Evolutionary conservation across 2,797 vertebrate genomes (phyloP), one percentile per base, ranked within the genome.

Genomic region (Myotis findleyi): DNA sequence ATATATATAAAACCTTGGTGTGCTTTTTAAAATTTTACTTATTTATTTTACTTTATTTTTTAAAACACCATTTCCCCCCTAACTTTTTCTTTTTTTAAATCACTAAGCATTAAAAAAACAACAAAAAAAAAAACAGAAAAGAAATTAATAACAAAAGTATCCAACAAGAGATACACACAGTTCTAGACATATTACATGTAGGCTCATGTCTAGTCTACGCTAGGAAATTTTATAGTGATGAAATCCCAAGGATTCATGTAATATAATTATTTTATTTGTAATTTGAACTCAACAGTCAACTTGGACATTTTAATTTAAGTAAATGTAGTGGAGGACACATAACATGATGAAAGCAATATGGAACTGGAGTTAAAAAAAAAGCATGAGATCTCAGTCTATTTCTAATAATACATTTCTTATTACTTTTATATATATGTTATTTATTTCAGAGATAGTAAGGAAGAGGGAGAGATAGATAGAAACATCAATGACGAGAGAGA

Each of bases 71-170:
- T 62, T 62, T 62, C 1, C 25, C 25, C 25, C 13, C 12, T 30
- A 30, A 5, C 21, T 47, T 16, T 25, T 30, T 73, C 27, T 75
- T 75, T 27, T 73, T 41, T 30, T 30, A 47, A 21, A 76, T 87
- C 30, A 79, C 23, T 72, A 30, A 95, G 49, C 41, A 85, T 3
- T n/a, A 87, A 51, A 84, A n/a, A 2, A 5, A 18, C 13, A 25
- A 25, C 3, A 89, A 62, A 92, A 88, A 27, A 89, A 89, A 88
- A 27, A 89, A 89, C 2, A 85, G 12, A 71, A 87, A 87, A 80
- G 8, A 30, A 47, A 89, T 72, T 71, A 89, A 62, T 57, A 69
- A 57, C 13, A 62, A 38, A 71, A 86, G 11, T 64, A 72, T 41
- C 10, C n/a, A 80, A 79, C 0, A 30, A 76, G n/a, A 91, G 59